Evolutionary conservation across 2,113 vertebrate genomes (phyloP).

Genomic region (Irena cyanogastra): DNA sequence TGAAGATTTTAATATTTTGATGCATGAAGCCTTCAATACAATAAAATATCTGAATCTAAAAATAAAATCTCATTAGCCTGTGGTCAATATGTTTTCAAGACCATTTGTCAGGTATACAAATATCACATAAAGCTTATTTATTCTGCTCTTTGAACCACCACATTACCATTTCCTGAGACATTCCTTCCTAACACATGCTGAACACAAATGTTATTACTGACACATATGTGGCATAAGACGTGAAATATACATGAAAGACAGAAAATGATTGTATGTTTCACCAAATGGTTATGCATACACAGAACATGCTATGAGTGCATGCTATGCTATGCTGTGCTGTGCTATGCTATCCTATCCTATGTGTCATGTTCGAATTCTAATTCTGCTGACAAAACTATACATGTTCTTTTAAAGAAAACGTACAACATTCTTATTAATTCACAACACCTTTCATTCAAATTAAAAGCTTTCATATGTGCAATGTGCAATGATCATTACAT

Average conservation of each 20-base stretch:
- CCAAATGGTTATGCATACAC: neutral
- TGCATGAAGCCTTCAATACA: neutral
- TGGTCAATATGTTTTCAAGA: neutral
- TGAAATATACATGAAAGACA: neutral
- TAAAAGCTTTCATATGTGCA: neutral
- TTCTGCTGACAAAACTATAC: neutral
- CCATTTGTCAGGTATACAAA: neutral
- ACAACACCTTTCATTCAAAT: neutral
- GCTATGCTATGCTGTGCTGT: neutral
- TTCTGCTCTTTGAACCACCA: neutral
- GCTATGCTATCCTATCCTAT: neutral
- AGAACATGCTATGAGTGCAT: neutral
- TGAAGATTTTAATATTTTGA: neutral
- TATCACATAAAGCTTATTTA: neutral
- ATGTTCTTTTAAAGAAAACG: neutral
- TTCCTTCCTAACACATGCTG: neutral
- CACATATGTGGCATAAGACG: neutral
- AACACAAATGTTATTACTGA: neutral
- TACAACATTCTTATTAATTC: neutral
- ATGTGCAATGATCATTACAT: accelerated
- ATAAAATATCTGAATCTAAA: neutral
- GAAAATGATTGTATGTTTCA: neutral
- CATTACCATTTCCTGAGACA: neutral
- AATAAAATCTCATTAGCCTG: neutral
- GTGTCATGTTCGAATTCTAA: accelerated